Conservation (phyloP, 2,888 invertebrate genomes). For the Rhodophaea formosa region DNA sequence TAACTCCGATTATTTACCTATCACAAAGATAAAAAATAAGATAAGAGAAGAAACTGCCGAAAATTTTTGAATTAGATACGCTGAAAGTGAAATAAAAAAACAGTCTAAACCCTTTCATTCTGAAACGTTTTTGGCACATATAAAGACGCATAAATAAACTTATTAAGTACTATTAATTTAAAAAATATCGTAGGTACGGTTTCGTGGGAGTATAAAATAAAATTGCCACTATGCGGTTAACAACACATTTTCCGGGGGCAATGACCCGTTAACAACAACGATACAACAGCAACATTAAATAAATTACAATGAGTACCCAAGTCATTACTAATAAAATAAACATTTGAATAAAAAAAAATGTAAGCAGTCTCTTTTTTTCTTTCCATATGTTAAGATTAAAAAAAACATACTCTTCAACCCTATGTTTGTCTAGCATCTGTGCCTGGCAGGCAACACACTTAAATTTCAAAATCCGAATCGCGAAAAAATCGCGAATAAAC, state of each 20-base stretch:
- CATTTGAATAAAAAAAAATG: not conserved
- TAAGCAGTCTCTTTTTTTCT: not conserved
- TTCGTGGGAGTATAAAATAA: conserved; percentile 24
- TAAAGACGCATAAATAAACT: not conserved
- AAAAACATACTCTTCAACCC: not conserved
- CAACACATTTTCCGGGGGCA: conserved; percentile 68
- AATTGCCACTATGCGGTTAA: conserved; percentile 48
- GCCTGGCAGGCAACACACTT: conserved; percentile 2
- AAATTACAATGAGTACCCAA: conserved; percentile 25
- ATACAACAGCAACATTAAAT: conserved; percentile 23
- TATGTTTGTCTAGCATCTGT: not conserved
- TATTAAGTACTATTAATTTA: not conserved
- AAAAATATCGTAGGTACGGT: not conserved
- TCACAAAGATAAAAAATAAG: no score
- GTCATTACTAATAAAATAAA: not conserved
- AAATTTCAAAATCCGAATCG: conserved; percentile 39
- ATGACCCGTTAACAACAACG: conserved; percentile 50
- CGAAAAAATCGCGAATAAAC: conserved; percentile 62
- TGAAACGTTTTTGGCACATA: not conserved
- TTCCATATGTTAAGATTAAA: not conserved
- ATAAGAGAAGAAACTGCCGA: no score
- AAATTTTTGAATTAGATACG: no score
- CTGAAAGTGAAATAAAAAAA: no score
- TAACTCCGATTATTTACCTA: no score
- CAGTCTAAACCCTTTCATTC: no score